Base-by-base conservation (phyloP, 2,797 vertebrate genomes). In the Labeo calbasu region DNA sequence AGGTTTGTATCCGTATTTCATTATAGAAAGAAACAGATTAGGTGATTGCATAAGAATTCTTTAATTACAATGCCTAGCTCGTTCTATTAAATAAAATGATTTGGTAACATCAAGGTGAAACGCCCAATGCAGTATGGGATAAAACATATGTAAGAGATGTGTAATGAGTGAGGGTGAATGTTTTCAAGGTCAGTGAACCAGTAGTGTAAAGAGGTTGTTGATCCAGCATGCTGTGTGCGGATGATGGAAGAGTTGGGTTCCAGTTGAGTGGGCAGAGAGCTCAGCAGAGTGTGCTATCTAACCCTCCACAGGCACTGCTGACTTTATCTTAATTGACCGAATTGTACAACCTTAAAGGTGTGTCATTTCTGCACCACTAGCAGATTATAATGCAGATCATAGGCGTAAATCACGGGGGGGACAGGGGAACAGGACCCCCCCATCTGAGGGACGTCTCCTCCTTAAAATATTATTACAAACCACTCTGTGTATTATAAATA, bases 191-290 rank as follows among this genome's bases (percentile, higher is more conserved):
- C 51, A 80, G 79, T 70, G 14, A 17, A 43, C 50, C n/a, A 55
- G 77, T 68, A 36, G 50, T 57, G 51, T 80, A n/a, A 43, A 36
- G 12, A 46, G n/a, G 65, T 10, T 70, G 36, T 80, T 80, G 78
- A 70, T 70, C 51, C 50, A 80, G n/a, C 32, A 70, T 21, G 32
- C 50, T 76, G 71, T 75, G 81, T 82, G 53, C 2, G 21, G 63
- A 36, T 77, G 50, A 73, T 71, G 65, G 28, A 70, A 46, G 53
- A 43, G 57, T 66, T 76, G 25, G 73, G 72, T 66, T 83, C 63
- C 75, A 77, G 57, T 50, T 50, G 69, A 83, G 55, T 76, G 51
- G 40, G 66, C 75, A 85, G 25, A 78, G 48, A 32, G n/a, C 36
- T 87, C 68, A 51, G n/a, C 59, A 36, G 77, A 57, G 76, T 79